These are phyloP conservation scores for Pentalonia nigronervosa DNA, from an alignment of 1,140 invertebrate species.

Conservation along the genomic window DNA sequence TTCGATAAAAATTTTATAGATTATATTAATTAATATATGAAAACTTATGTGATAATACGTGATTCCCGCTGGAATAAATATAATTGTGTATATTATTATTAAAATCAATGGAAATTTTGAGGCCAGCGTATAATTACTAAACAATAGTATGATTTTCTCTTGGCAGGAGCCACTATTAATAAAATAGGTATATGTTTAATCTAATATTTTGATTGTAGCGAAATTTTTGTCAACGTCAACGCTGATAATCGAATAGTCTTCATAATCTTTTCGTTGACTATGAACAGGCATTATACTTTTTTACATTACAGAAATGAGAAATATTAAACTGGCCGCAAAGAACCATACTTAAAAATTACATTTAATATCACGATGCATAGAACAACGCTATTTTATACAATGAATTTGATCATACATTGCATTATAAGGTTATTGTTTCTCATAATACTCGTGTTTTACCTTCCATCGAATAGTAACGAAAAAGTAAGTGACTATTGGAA, in stretches of 20 bases:
- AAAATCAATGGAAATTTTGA: background rate
- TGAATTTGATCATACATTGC: conserved; percentile 94
- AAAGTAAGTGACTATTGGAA: conserved; percentile 76
- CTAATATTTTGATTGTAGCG: too few relatives aligned
- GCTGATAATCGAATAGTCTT: background rate
- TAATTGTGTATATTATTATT: too few relatives aligned
- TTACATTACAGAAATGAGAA: conserved; percentile 74
- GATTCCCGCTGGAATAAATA: too few relatives aligned
- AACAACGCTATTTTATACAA: conserved; percentile 96
- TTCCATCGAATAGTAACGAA: conserved; percentile 98
- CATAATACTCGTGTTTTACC: conserved; percentile 75
- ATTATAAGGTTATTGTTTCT: too few relatives aligned
- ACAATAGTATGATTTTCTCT: background rate
- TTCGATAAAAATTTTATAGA: too few relatives aligned
- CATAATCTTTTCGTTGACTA: background rate
- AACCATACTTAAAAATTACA: conserved; percentile 93
- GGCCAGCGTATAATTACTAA: background rate
- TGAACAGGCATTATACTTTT: conserved; percentile 64
- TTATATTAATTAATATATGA: too few relatives aligned
- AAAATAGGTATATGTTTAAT: background rate
- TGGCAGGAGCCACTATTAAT: background rate
- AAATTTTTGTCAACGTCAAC: background rate
- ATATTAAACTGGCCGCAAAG: conserved; percentile 94
- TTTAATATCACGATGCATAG: conserved; percentile 98
- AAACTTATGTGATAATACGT: too few relatives aligned